Evolutionary conservation across 1,140 invertebrate species (phyloP), one percentile per base, ranked within the genome.

Genomic region (Musca domestica): DNA sequence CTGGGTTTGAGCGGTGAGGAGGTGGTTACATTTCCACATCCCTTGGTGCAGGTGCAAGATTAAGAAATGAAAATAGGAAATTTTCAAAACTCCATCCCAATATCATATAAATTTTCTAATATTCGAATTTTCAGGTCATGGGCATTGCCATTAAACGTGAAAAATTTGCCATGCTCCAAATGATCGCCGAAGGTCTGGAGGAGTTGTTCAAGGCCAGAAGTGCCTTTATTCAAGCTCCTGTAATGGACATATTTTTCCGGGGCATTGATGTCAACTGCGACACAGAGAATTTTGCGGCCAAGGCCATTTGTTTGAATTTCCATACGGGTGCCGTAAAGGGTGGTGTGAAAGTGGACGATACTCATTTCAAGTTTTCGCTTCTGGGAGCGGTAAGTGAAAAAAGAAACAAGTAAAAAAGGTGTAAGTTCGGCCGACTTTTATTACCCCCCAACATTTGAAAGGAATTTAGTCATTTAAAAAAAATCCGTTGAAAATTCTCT

Each of bases 231-330:
- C 86, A 82, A 14, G 84, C 85, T 0, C 87, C 86, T 66, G 88
- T 85, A 0, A 83, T 84, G 56, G 87, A 91, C 49, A 74, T 92
- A 14, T 79, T 93, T 12, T 93, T 90, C 72, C 84, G 86, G 30
- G 91, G 91, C 0, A 66, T 91, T 9, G 70, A 84, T 0, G 84
- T 92, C 22, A 87, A 91, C 70, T 93, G 91, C 72, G 84, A 83
- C 0, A 84, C 86, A 3, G 86, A 85, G 0, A 88, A 91, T 70
- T 89, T 91, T 69, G 85, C 88, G 1, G 87, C 87, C 0, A 86
- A 86, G 73, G 88, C 89, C 3, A 84, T 91, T 12, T 93, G 91
- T 70, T 81, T 84, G 0, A 83, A 84, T 10, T 72, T 91, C 34
- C 86, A 87, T 72, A 84, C 84, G 14, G 74, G 71, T 4, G 85